Base-by-base conservation (phyloP, 1,140 invertebrate species). In the Penaeus japonicus region DNA sequence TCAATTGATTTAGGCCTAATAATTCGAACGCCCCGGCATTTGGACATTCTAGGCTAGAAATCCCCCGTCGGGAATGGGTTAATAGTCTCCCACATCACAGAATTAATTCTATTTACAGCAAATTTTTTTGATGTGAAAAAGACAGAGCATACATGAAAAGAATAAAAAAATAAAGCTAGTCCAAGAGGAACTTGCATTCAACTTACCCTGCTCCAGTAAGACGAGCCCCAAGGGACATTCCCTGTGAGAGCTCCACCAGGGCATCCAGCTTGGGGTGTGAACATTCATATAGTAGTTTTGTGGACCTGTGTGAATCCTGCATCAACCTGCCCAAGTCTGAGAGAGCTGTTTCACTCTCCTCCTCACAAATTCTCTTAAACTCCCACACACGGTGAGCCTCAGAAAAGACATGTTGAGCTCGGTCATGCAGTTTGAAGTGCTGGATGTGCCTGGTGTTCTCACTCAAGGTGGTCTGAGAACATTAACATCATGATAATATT, bases 191-290 rank as follows among this genome's bases (percentile, higher is more conserved):
- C 18, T 22, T 27, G 35, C n/a, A 53, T 24, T 30, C 24, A n/a
- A 91, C 92, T 93, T 93, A 96, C 94, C 97, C 97, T 24, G 97
- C 97, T 81, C 99, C 99, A 10, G 99, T 99, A 54, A 99, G 93
- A 89, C 98, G 94, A 15, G 97, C 96, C 54, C 98, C 97, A 30
- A 96, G 93, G 10, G 96, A 95, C 55, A 96, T 95, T 77, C 95
- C 92, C 83, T 94, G 92, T n/a, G 97, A 97, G 73, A 96, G 92
- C 39, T 95, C 93, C 53, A 99, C 97, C 5, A 99, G 93, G 79
- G 93, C 93, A 92, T 99, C 98, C 84, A 99, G 93, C 91, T 96
- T 95, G 0, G 95, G 94, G 94, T 99, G 98, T 82, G 97, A 99
- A 92, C 98, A 99, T 92, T 99, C 97, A 92, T 99, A 99, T 0